Base-by-base conservation (phyloP, 2,797 vertebrate species). In the Enoplosus armatus region DNA sequence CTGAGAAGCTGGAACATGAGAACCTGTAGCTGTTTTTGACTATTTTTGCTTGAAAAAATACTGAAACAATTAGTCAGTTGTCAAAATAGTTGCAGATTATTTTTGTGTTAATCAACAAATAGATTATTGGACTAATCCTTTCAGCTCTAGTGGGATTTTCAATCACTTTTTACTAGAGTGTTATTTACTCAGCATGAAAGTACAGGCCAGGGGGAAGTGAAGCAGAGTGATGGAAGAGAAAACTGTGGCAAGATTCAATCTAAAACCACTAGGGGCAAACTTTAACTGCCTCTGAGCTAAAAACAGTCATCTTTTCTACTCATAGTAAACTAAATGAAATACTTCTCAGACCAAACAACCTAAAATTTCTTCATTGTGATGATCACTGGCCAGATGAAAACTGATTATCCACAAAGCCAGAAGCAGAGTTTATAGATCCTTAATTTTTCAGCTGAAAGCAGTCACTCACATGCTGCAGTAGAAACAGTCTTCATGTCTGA, bases 131-230 rank as follows among this genome's bases (percentile, higher is more conserved):
- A 60, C 35, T 74, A 77, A 79, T 80, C 24, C 26, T 53, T 72
- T 80, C 33, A 45, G 39, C 79, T 83, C 45, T 18, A 45, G 24
- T 20, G 48, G 43, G 45, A 39, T 27, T n/a, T 55, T 87, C 68
- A 70, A 66, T 71, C 71, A 63, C 47, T 48, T 77, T n/a, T 62
- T 35, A 69, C 62, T 26, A 16, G 10, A 61, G 54, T 56, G 45
- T 56, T 80, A 65, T 76, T 79, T 75, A 61, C 51, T 61, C 39
- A 77, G 29, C 65, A 62, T 59, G 45, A 62, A 58, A 51, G 50
- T 39, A 48, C 7, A 31, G 55, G 41, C n/a, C 5, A 24, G 22
- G 26, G 10, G 39, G n/a, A 50, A 64, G 48, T 59, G 12, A 59
- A 56, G 48, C 54, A 64, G 26, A 62, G n/a, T 8, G 55, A 65